These are phyloP conservation scores for Salvator merianae DNA, from an alignment of 2,113 vertebrate species.

Conservation along the genomic window DNA sequence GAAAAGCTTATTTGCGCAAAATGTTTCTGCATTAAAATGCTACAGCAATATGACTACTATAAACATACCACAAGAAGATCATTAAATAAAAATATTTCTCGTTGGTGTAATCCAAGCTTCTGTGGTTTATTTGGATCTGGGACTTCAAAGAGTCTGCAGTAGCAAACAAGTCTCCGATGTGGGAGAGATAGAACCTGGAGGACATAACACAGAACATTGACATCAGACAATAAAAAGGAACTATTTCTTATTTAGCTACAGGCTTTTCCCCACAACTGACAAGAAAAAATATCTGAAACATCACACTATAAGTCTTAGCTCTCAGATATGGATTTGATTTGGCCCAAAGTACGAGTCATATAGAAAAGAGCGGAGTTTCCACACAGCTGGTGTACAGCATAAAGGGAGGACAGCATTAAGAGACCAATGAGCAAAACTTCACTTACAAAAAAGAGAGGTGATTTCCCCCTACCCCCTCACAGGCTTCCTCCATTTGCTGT, in stretches of 20 bases:
- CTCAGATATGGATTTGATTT: no score
- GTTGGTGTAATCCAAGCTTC: conserved; percentile 93
- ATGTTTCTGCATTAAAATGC: not conserved
- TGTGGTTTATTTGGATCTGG: conserved; percentile 97
- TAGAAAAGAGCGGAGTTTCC: no score
- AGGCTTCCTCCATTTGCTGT: no score
- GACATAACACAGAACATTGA: not conserved
- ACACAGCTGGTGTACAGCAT: no score
- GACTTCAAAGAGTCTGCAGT: conserved; percentile 96
- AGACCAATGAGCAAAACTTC: not conserved
- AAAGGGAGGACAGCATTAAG: no score
- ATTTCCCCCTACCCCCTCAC: no score
- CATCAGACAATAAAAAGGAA: not conserved
- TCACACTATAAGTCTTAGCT: no score
- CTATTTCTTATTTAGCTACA: not conserved
- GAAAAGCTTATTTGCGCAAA: not conserved
- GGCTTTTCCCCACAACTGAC: not conserved
- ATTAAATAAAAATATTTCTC: conserved; percentile 98
- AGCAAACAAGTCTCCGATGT: conserved; percentile 95
- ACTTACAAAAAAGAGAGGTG: not conserved
- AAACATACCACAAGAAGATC: conserved; percentile 94
- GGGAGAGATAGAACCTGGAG: conserved; percentile 90
- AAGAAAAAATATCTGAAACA: not conserved
- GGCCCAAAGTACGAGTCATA: not conserved
- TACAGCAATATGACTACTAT: conserved; percentile 18